Conservation (phyloP, 1,140 invertebrate species). For the Bombus fervidus region DNA sequence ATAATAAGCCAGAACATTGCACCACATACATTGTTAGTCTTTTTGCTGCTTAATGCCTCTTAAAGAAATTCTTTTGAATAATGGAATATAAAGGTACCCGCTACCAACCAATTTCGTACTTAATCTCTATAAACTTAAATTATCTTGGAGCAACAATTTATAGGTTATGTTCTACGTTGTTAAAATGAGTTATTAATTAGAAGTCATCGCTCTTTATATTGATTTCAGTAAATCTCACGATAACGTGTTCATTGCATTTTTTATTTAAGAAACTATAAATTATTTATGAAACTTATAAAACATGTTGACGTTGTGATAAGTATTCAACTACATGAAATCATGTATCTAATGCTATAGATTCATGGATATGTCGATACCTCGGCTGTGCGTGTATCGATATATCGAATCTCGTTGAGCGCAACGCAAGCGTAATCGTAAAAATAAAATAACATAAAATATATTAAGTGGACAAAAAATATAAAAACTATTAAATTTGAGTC, state of each 20-base stretch:
- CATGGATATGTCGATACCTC: conserved; percentile 12
- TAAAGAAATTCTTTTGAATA: too few relatives aligned
- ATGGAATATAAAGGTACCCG: not conserved
- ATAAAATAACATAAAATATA: not conserved
- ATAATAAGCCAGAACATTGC: conserved; percentile 28
- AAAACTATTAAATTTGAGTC: not conserved
- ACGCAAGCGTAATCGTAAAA: too few relatives aligned
- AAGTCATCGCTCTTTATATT: too few relatives aligned
- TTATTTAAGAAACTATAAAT: not conserved
- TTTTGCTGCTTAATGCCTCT: not conserved
- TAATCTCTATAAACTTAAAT: not conserved
- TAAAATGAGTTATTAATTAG: not conserved
- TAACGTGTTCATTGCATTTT: not conserved
- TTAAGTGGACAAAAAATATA: not conserved
- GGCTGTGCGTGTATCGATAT: not conserved
- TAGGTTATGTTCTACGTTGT: conserved; percentile 11
- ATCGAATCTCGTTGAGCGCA: not conserved
- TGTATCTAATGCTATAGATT: not conserved
- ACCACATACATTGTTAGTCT: conserved; percentile 44
- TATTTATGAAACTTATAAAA: not conserved
- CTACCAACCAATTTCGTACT: not conserved
- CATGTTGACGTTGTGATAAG: not conserved
- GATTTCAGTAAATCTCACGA: not conserved
- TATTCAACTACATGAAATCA: not conserved
- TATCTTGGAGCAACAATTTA: not conserved